Percentiles rank a stretch among this genome's conserved stretches.
phyloP scores from a whole-genome alignment of 2,113 vertebrate genomes.

The Anser cygnoides region DNA sequence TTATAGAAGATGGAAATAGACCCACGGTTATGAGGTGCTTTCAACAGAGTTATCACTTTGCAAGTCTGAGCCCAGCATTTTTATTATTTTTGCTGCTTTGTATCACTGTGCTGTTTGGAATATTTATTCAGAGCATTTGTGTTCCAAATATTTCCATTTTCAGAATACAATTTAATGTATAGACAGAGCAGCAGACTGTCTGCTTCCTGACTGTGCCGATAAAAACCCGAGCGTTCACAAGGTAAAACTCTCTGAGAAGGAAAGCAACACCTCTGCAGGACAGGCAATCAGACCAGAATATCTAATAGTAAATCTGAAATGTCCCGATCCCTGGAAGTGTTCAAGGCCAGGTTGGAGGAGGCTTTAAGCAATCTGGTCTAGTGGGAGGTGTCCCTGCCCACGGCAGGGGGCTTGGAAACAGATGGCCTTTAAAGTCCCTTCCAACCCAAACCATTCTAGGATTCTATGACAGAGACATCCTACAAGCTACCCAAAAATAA shows the following conservation, averaged over 20 bases:
- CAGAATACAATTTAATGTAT: constrained; percentile 41
- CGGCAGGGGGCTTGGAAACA: too few species aligned
- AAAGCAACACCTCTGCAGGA: constrained; percentile 26
- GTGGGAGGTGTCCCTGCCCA: too few species aligned
- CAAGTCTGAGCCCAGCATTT: background rate
- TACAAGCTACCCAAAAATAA: background rate
- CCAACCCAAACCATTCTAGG: too few species aligned
- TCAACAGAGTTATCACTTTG: constrained; percentile 4
- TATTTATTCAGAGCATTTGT: constrained; percentile 41
- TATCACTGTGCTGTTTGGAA: background rate
- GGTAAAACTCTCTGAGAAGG: background rate
- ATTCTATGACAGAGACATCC: background rate
- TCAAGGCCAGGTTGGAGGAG: too few species aligned
- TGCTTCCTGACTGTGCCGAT: constrained; percentile 41
- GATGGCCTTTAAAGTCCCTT: too few species aligned
- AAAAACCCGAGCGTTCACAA: constrained; percentile 38
- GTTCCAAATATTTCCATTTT: constrained; percentile 40
- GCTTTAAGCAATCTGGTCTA: too few species aligned
- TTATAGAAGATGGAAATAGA: constrained; percentile 18
- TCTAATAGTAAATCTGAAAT: background rate
- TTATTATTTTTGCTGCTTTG: constrained; percentile 30
- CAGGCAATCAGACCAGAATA: constrained; percentile 23
- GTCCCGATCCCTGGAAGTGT: background rate
- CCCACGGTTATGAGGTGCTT: background rate
- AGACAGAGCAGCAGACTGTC: constrained; percentile 36